Conservation (phyloP, 2,113 vertebrate species). For the Nematolebias whitei region DNA sequence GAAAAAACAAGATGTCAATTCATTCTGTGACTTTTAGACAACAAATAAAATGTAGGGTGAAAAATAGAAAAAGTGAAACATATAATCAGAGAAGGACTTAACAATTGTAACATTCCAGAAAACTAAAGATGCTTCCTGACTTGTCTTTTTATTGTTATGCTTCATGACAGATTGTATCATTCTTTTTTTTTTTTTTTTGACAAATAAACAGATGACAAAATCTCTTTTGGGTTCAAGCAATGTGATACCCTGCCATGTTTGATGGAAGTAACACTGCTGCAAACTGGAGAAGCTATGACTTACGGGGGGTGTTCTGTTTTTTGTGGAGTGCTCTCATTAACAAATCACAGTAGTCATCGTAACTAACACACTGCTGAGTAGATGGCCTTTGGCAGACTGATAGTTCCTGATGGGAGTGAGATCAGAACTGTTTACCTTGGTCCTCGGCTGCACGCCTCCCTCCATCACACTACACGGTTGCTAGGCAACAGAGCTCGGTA, state of each 20-base stretch:
- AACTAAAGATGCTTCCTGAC: slow-evolving; percentile 11
- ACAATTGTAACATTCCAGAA: slow-evolving; percentile 53
- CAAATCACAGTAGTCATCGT: slow-evolving; percentile 36
- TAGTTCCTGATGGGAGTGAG: slow-evolving; percentile 58
- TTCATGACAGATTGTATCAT: slow-evolving; percentile 26
- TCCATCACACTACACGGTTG: slow-evolving; percentile 79
- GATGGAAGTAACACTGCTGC: slow-evolving; percentile 17
- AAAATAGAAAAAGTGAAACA: slow-evolving; percentile 6
- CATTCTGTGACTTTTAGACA: slow-evolving; percentile 16
- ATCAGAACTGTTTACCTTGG: slow-evolving; percentile 66
- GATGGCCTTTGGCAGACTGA: slow-evolving; percentile 58
- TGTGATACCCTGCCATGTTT: slow-evolving; percentile 20
- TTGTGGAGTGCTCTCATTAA: slow-evolving; percentile 20
- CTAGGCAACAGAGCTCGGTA: slow-evolving; percentile 85
- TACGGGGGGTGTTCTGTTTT: slow-evolving; percentile 1
- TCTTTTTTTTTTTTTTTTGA: slow-evolving; percentile 54
- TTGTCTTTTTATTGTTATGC: slow-evolving; percentile 7
- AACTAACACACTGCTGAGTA: slow-evolving; percentile 41
- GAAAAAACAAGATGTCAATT: slow-evolving; percentile 6
- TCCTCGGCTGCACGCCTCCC: slow-evolving; percentile 58
- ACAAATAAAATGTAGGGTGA: background rate
- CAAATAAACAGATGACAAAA: slow-evolving; percentile 55
- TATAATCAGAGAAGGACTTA: background rate
- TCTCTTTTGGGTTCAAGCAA: slow-evolving; percentile 21
- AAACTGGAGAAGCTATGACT: slow-evolving; percentile 6